These are phyloP conservation scores for Xenops minutus DNA, from an alignment of 2,797 vertebrate genomes.

Conservation along the genomic window DNA sequence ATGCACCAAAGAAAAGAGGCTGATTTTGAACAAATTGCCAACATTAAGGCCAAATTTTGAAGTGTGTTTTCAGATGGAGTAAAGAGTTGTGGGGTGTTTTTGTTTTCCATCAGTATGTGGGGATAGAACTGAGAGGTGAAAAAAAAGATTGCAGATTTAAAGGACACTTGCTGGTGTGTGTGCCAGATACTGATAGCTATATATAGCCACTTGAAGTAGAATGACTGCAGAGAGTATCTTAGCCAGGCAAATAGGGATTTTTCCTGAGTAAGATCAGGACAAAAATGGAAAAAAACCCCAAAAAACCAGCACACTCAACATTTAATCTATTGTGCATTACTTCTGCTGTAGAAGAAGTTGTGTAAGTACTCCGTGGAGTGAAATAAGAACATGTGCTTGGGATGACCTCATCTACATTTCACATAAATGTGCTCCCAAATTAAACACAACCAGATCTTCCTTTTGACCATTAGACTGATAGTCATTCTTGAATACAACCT, in stretches of 20 bases:
- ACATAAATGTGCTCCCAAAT: conserved; percentile 8
- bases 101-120: not conserved
- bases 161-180: not conserved
- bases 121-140: not conserved
- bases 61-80: not conserved
- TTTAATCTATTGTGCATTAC: not conserved
- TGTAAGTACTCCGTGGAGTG: not conserved
- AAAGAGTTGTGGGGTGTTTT: not conserved
- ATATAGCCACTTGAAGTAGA: not conserved
- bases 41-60: not conserved
- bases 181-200: conserved; percentile 48
- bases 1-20: not conserved
- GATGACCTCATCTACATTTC: conserved; percentile 7
- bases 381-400: not conserved
- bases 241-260: not conserved
- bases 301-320: not conserved
- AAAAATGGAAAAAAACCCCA: not conserved
- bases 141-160: not conserved
- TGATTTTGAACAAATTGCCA: not conserved
- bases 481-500: not conserved
- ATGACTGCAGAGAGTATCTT: not conserved
- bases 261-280: not conserved
- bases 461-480: not conserved
- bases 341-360: not conserved
- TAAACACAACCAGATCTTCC: not conserved